Percentiles rank a stretch among this genome's conserved stretches.
These are phyloP conservation scores for Heliconius cydno DNA, from an alignment of 2,888 invertebrate species.

Conservation along the genomic window DNA sequence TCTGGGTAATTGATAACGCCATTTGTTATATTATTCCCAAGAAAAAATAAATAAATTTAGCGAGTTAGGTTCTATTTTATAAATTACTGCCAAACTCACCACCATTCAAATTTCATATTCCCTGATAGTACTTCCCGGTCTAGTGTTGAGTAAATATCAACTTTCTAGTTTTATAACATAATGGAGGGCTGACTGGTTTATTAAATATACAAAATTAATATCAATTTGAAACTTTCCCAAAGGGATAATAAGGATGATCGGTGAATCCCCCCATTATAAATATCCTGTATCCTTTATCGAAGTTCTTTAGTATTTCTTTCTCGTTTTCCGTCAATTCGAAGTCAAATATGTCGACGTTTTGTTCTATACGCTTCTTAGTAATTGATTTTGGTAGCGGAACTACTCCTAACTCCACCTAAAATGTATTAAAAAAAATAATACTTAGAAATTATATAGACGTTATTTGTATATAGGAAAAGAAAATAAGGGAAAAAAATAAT, in stretches of 20 bases:
- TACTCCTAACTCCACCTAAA: conserved; percentile 57
- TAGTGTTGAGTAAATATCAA: no score
- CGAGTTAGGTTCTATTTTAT: no score
- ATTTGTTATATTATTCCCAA: no score
- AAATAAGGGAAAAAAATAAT: no score
- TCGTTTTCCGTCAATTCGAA: conserved; percentile 52
- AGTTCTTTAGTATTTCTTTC: conserved; percentile 47
- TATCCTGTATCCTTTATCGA: conserved; percentile 60
- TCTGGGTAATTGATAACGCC: no score
- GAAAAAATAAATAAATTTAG: no score
- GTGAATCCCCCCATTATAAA: conserved; percentile 58
- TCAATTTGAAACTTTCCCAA: conserved; percentile 48
- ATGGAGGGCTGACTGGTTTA: no score
- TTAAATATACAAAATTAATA: not conserved
- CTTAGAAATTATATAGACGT: not conserved
- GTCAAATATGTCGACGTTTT: conserved; percentile 66
- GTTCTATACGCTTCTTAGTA: conserved; percentile 60
- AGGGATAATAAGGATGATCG: conserved; percentile 64
- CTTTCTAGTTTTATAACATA: no score
- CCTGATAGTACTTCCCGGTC: no score
- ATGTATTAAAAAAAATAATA: not conserved
- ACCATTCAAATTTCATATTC: no score
- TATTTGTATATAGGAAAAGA: no score
- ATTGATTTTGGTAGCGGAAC: conserved; percentile 63
- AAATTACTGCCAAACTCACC: no score